Conservation (phyloP, 1,140 invertebrate genomes). For the Drusus annulatus region DNA sequence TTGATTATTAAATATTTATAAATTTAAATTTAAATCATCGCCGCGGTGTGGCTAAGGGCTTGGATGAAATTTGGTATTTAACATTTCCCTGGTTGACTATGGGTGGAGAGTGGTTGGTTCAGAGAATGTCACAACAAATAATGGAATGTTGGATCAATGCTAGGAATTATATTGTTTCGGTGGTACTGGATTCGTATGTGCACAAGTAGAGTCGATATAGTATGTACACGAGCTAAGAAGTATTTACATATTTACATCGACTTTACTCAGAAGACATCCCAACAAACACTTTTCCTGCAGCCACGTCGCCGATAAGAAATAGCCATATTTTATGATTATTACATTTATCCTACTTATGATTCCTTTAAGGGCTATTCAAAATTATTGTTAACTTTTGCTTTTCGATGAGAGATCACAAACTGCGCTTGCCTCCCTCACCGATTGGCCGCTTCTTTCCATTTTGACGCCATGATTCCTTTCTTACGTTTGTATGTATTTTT, state of each 20-base stretch:
- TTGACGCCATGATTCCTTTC: constrained; percentile 45
- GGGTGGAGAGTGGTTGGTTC: too few species aligned
- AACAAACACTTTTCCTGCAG: not conserved
- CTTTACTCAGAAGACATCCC: constrained; percentile 14
- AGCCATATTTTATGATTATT: constrained; percentile 25
- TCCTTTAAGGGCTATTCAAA: constrained; percentile 56
- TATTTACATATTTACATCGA: constrained; percentile 34
- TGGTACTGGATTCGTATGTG: not conserved
- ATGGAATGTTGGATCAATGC: too few species aligned
- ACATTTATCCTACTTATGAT: constrained; percentile 54
- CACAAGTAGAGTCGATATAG: constrained; percentile 23
- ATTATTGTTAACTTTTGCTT: constrained; percentile 57
- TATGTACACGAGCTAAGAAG: not conserved
- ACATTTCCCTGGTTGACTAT: too few species aligned
- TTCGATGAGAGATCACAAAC: constrained; percentile 31
- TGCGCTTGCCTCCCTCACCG: constrained; percentile 1
- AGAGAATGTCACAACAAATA: too few species aligned
- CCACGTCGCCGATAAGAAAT: constrained; percentile 20
- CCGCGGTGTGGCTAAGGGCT: not conserved
- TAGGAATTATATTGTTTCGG: not conserved
- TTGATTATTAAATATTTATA: constrained; percentile 17
- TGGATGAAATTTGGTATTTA: constrained; percentile 8
- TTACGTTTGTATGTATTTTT: constrained; percentile 48
- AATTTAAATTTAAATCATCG: constrained; percentile 6
- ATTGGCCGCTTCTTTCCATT: constrained; percentile 36